Evolutionary conservation across 2,797 vertebrate genomes (phyloP).

Genomic region (Galagoides demidoff): DNA sequence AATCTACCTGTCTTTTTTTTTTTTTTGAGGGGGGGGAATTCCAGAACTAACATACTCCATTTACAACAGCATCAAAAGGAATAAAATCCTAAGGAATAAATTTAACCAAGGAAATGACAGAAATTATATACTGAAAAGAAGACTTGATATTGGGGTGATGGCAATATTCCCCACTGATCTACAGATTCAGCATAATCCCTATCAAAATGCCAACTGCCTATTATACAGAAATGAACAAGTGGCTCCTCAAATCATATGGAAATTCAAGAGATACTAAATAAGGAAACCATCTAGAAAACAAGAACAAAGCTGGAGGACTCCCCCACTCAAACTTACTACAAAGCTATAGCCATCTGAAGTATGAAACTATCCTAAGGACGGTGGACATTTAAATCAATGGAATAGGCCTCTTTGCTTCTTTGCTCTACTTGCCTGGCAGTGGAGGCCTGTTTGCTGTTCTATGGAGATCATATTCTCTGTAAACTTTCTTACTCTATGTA

Average conservation of each 20-base stretch:
- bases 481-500: no score
- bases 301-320: background rate
- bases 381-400: background rate
- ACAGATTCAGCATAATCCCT: background rate
- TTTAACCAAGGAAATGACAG: background rate
- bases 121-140: background rate
- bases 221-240: slow-evolving; percentile 2
- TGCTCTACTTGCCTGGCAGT: no score
- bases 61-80: background rate
- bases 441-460: no score
- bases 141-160: background rate
- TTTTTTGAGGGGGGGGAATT: background rate
- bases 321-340: slow-evolving; percentile 19
- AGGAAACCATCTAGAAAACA: background rate
- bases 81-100: background rate
- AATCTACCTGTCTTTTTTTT: background rate
- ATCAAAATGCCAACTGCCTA: slow-evolving; percentile 16
- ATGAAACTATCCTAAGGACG: background rate
- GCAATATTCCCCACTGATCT: background rate
- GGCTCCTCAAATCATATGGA: background rate
- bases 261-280: background rate
- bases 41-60: background rate
- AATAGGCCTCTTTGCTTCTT: no score
- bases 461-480: no score
- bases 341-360: background rate